Conservation (phyloP, 2,888 invertebrate species). For the Formica aserva region DNA sequence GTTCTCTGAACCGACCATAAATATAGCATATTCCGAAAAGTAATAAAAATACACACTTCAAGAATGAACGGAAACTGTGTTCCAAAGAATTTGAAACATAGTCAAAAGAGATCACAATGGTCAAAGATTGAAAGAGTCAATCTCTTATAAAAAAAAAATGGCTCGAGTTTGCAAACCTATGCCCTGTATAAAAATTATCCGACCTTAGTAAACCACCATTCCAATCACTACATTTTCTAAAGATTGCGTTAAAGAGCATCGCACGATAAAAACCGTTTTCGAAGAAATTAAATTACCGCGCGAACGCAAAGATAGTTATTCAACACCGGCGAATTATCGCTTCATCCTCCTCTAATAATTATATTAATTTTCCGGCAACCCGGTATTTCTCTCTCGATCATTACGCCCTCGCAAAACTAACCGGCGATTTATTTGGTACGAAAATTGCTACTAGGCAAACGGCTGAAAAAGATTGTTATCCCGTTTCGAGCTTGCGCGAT, state of each 20-base stretch:
- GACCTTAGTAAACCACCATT: conserved; percentile 7
- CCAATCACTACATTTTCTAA: conserved; percentile 5
- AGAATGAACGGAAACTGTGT: not conserved
- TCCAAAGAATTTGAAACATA: too few relatives aligned
- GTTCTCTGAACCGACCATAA: not conserved
- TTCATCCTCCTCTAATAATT: conserved; percentile 42
- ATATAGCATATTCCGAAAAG: conserved; percentile 13
- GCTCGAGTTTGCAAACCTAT: not conserved
- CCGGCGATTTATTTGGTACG: conserved; percentile 44
- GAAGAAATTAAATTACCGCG: conserved; percentile 45
- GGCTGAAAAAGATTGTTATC: conserved; percentile 50
- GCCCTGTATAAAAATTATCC: not conserved
- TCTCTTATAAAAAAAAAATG: not conserved
- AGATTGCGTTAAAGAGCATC: not conserved
- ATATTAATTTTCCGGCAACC: conserved; percentile 43
- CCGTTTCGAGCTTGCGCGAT: conserved; percentile 45
- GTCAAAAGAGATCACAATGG: too few relatives aligned
- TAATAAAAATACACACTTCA: conserved; percentile 12
- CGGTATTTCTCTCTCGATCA: conserved; percentile 28
- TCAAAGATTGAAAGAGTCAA: not conserved
- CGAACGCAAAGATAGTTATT: conserved; percentile 42
- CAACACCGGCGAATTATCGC: conserved; percentile 26
- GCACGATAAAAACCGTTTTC: conserved; percentile 22
- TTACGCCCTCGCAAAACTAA: conserved; percentile 37
- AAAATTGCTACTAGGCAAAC: conserved; percentile 54